Conservation (phyloP, 2,888 invertebrate species). For the Orthosia gothica region DNA sequence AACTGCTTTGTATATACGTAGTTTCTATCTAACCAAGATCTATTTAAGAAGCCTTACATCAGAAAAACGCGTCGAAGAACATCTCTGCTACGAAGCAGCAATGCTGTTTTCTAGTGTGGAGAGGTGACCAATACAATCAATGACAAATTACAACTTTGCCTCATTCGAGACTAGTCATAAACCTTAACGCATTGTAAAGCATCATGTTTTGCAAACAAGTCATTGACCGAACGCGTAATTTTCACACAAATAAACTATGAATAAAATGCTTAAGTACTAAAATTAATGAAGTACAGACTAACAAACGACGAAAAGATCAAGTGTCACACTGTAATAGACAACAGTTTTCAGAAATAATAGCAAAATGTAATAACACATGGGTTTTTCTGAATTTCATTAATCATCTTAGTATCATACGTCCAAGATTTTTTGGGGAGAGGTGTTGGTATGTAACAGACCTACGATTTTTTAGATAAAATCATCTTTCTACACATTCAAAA, state of each 20-base stretch:
- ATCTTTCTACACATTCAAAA: no score
- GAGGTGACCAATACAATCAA: neutral
- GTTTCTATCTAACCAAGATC: no score
- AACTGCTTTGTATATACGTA: no score
- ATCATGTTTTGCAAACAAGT: slow-evolving; percentile 8
- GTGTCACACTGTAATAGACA: slow-evolving; percentile 9
- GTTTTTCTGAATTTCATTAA: neutral
- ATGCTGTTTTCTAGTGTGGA: neutral
- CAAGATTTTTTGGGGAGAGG: no score
- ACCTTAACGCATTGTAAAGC: neutral
- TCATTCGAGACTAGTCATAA: no score
- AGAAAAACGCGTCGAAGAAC: neutral
- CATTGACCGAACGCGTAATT: neutral
- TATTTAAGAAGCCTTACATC: neutral
- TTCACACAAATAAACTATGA: slow-evolving; percentile 15
- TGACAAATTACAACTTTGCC: neutral
- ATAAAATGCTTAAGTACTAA: neutral
- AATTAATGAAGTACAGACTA: slow-evolving; percentile 32
- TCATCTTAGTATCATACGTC: neutral
- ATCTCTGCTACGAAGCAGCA: no score
- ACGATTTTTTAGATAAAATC: no score
- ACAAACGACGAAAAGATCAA: slow-evolving; percentile 35
- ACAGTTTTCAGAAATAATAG: neutral
- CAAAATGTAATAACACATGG: neutral
- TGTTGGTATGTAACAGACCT: no score